Evolutionary conservation across 2,113 vertebrate genomes (phyloP), one percentile per base, ranked within the genome.

Genomic region (Coreoperca whiteheadi): DNA sequence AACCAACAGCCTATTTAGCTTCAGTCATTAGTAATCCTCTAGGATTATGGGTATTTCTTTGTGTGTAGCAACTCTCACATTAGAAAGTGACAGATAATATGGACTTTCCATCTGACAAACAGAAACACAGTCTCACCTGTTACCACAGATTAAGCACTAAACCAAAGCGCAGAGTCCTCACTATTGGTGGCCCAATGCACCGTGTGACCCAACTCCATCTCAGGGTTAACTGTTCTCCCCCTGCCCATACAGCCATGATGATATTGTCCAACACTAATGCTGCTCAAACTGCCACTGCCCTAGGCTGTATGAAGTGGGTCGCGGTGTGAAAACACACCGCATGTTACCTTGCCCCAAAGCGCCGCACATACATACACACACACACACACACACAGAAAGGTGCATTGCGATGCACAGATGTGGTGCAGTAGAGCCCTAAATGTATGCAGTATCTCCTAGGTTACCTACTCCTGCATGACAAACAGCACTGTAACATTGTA

Each of bases 211-310:
- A 11, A 4, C 83, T 81, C 60, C 51, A 77, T 84, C 85, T 77
- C 87, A 32, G 82, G 88, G 57, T 89, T 71, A 82, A 73, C 82
- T 70, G 78, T 41, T 76, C 70, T 85, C 86, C 37, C 77, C 37
- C 77, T 53, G 79, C 57, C 78, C 56, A 32, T 83, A 48, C 80
- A 83, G 74, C 81, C 74, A 25, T 61, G 43, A 28, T 73, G 83
- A 89, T 90, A 83, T 81, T 66, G 87, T 88, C 84, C 16, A 68
- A 77, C 82, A 77, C 74, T 88, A 84, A 89, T 74, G 74, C 66
- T 16, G 79, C 83, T 85, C 63, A 84, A 79, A 86, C 82, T 63
- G 88, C 78, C 21, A 4, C 65, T 14, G 76, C 85, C 85, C 15
- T 23, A 15, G 88, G 88, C 60, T 71, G 9, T 43, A 4, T 25